Base-by-base conservation (phyloP, 1,140 invertebrate species). In the Dendroctonus valens region DNA sequence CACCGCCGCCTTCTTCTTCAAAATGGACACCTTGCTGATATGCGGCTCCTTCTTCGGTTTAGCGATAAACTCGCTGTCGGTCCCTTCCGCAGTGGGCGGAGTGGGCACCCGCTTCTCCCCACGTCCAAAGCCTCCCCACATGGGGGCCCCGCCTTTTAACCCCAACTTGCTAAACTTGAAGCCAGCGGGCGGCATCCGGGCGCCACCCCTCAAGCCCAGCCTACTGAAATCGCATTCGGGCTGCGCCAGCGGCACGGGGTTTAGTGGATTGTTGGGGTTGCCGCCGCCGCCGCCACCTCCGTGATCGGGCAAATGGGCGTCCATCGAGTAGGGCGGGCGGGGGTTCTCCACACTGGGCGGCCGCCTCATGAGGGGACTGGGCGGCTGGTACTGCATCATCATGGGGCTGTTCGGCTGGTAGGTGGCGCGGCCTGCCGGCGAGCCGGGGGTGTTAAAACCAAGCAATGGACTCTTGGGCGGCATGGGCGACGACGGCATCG, bases 131-230 rank as follows among this genome's bases (percentile, higher is more conserved):
- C 70, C 59, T 41, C 63, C 80, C 86, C 88, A 90, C 82, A 90
- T 89, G 0, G 89, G 89, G 0, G 87, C 85, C 3, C 90, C 90
- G 7, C 90, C 90, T 68, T 85, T 79, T 2, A 91, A 78, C 14
- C 75, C 90, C 2, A 89, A 75, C 70, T 85, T 86, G 58, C 83
- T 80, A 73, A 85, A 87, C 6, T 79, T 82, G 52, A 84, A 83
- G 65, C 77, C 75, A 4, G 74, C 73, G 5, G 76, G 76, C 5
- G 80, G 78, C 9, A 26, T 3, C 26, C 3, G 89, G 0, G 87
- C 85, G 3, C 90, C 90, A 8, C 90, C 90, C 67, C 85, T 79
- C 3, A 91, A 78, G 26, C 75, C 90, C 2, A 89, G 76, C 70
- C 85, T 86, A 57, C 83, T 80, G 73, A 85, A 87, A 6, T 79